Evolutionary conservation across 1,140 invertebrate species (phyloP), one percentile per base, ranked within the genome.

Genomic region (Pollicipes pollicipes): DNA sequence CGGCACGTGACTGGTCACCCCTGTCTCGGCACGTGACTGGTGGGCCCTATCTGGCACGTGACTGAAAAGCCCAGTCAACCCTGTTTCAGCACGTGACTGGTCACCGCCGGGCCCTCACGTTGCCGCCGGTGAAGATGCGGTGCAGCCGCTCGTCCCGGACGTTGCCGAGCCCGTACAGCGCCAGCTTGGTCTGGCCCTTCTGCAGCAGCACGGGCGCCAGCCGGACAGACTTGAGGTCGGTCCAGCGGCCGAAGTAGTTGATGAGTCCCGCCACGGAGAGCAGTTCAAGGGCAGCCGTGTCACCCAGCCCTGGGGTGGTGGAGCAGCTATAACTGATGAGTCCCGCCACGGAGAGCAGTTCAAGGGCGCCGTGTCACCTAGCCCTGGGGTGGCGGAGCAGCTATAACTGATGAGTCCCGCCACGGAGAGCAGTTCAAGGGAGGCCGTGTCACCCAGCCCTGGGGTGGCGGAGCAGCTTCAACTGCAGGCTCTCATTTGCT

Each of bases 161-260:
- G 75, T 93, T 88, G 76, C 95, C 93, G 2, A 99, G 82, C 8
- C 97, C 97, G 83, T 96, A 99, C 0, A 99, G 76, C 0, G 94
- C 91, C 68, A 99, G 75, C 76, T 89, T 87, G 13, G 90, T 90
- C 45, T 81, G 77, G 37, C 92, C 93, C 82, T 99, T 99, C 73
- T 87, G 84, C 66, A 99, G 79, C 3, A 97, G 78, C 29, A 99
- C 81, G 13, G 97, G 97, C 45, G 84, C 82, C 6, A 99, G 83
- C 70, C 85, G 83, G 16, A 98, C 83, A 72, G 88, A 79, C 27
- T 84, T 86, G n/a, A 94, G 84, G 78, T 91, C 85, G 28, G 84
- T 71, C 26, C 68, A 68, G 30, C 74, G 66, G 1, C 82, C 81
- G 78, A 84, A 84, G 73, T 83, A 84, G 74, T 85, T 85, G 0